Percentiles rank a stretch among this genome's conserved stretches.
Evolutionary conservation across 2,797 vertebrate species (phyloP).

Genomic region (Urosaurus nigricauda): DNA sequence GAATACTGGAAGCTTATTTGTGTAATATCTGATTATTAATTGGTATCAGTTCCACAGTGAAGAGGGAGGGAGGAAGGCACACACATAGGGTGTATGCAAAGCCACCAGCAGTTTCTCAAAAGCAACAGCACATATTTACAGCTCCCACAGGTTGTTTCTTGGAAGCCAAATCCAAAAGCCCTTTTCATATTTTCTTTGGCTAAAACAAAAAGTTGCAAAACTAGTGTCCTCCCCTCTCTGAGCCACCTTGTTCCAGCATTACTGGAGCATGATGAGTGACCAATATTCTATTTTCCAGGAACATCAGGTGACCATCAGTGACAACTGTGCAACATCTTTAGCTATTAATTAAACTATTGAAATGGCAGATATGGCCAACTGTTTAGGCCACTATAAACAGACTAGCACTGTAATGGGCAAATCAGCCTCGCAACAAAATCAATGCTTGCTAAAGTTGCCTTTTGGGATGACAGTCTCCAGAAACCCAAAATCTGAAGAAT

Average conservation of each 20-base stretch:
- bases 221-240: neutral
- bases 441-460: too few relatives aligned
- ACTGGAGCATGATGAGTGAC: neutral
- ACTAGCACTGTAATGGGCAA: neutral
- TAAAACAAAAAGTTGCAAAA: neutral
- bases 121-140: neutral
- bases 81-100: neutral
- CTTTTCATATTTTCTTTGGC: neutral
- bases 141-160: neutral
- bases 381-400: too few relatives aligned
- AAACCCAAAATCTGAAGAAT: neutral
- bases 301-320: neutral
- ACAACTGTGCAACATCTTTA: neutral
- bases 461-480: too few relatives aligned
- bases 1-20: neutral
- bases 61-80: neutral
- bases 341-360: neutral
- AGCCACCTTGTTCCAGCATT: neutral
- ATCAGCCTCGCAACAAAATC: neutral
- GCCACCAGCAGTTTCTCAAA: neutral
- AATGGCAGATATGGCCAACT: neutral
- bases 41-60: neutral
- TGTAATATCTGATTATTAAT: neutral
- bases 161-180: neutral
- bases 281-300: neutral